These are phyloP conservation scores for Camponotus fellah DNA, from an alignment of 2,888 invertebrate species.

Conservation along the genomic window DNA sequence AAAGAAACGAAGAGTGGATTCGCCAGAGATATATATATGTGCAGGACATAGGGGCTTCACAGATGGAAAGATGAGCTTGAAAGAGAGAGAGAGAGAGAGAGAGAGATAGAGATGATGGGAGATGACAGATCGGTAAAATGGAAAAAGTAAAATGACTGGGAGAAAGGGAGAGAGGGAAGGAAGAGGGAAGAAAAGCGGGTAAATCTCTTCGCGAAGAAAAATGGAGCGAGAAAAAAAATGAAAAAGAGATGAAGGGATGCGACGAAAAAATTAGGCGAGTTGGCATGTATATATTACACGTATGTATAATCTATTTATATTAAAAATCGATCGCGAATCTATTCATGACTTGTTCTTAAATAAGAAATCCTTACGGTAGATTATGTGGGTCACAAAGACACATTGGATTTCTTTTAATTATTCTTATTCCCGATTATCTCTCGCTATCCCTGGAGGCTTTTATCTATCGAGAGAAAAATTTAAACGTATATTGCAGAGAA, in stretches of 20 bases:
- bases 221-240: not conserved
- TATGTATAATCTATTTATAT: constrained; percentile 43
- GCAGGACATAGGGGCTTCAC: not conserved
- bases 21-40: not conserved
- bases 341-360: constrained; percentile 48
- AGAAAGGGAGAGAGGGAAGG: not conserved
- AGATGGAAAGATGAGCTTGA: not conserved
- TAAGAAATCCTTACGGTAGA: constrained; percentile 9
- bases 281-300: not conserved
- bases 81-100: constrained; percentile 15
- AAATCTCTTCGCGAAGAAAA: not conserved
- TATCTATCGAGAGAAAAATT: not conserved
- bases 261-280: constrained; percentile 31
- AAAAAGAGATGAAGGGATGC: not conserved
- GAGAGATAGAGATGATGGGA: not conserved
- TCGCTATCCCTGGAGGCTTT: not conserved
- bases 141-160: not conserved
- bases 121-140: constrained; percentile 18
- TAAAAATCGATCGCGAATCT: constrained; percentile 51
- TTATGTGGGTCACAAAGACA: constrained; percentile 42
- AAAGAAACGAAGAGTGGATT: not conserved
- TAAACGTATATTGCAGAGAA: not conserved
- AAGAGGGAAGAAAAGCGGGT: not conserved
- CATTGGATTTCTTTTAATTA: constrained; percentile 25
- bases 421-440: not conserved